A percentile compares a stretch with the other conserved stretches of the same genome.
Conservation (phyloP, 2,888 invertebrate species). For the Dryobotodes eremita region DNA sequence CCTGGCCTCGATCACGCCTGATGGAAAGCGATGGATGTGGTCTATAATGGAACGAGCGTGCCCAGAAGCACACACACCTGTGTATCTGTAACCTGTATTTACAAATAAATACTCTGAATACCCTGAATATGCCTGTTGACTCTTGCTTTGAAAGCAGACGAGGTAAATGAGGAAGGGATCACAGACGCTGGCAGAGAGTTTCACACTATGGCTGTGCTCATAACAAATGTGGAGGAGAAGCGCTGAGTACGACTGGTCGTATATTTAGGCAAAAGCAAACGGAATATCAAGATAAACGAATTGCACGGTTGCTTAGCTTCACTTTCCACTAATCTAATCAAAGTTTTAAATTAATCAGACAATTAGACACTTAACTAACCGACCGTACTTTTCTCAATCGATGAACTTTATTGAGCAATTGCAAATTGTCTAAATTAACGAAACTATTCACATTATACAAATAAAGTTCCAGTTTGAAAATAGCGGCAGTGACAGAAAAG, state of each 20-base stretch:
- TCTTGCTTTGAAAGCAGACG: too few relatives aligned
- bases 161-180: too few relatives aligned
- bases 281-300: slow-evolving; percentile 25
- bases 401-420: slow-evolving; percentile 40
- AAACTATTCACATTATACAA: slow-evolving; percentile 30
- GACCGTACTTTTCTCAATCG: slow-evolving; percentile 36
- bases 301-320: slow-evolving; percentile 28
- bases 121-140: too few relatives aligned
- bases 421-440: slow-evolving; percentile 38
- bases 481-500: neutral
- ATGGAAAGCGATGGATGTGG: too few relatives aligned
- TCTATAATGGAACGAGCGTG: too few relatives aligned
- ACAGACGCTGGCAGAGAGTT: too few relatives aligned
- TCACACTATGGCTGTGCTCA: neutral
- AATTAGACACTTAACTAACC: slow-evolving; percentile 44
- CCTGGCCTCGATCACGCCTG: too few relatives aligned
- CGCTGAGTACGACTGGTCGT: neutral
- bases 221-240: neutral
- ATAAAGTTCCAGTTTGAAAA: slow-evolving; percentile 17
- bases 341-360: slow-evolving; percentile 49
- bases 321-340: slow-evolving; percentile 50
- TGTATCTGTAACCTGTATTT: too few relatives aligned
- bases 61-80: too few relatives aligned
- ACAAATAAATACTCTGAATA: too few relatives aligned
- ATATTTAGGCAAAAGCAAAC: neutral